Evolutionary conservation across 1,140 invertebrate genomes (phyloP), one percentile per base, ranked within the genome.

Genomic region (Gonioctena quinquepunctata): DNA sequence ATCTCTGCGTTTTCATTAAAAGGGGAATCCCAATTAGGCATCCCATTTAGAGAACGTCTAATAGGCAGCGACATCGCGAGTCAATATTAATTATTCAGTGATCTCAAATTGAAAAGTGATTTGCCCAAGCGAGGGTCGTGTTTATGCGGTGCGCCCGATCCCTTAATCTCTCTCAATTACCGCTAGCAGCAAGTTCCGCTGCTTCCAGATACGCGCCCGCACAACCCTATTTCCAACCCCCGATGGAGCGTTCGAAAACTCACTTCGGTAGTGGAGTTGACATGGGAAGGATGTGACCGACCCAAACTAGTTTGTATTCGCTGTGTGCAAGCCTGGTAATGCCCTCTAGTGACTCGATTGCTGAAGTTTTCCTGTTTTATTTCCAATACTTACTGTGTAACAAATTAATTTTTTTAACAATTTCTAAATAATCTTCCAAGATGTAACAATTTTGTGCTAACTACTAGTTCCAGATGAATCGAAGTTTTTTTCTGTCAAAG

Each of bases 131-230:
- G 69, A 74, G 72, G 69, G 72, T 73, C 71, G 75, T 79, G 77
- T 79, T 79, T 79, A 78, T 77, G 76, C 68, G 77, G 76, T 71
- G 70, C 71, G 63, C 69, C 74, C 72, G 76, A 79, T 79, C 76
- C 75, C 72, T 79, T 79, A 79, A 79, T 79, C 78, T 78, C 73
- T 71, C 76, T 72, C 73, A 78, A 79, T 79, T 79, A 79, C 75
- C 74, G 73, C 67, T 59, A 52, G 66, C 75, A 63, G 8, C 57
- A 23, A 63, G 42, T 66, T 68, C 56, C 26, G 60, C 26, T 62
- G 66, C 60, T 60, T 65, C 69, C 64, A 67, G 71, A 33, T 52
- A 57, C 1, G 19, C 23, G 64, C 66, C 59, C 49, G 64, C 66
- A 49, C 49, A 49, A 19, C 57, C 66, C 56, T 70, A 28, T 68